A percentile compares a stretch with the other conserved stretches of the same genome.
These are phyloP conservation scores for Euschistus heros DNA, from an alignment of 1,140 invertebrate species.

Conservation along the genomic window DNA sequence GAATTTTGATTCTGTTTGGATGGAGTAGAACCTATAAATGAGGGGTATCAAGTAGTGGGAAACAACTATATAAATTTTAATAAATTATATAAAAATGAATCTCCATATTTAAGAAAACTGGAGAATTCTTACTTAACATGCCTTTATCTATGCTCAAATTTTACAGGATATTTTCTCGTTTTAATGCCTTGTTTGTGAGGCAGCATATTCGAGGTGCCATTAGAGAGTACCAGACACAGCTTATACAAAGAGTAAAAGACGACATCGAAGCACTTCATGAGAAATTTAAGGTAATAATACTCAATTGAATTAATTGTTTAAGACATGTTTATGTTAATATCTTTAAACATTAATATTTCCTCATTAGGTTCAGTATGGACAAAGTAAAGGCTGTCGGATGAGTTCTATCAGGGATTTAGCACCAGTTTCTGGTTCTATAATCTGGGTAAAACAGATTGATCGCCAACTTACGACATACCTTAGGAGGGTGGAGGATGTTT, in stretches of 20 bases:
- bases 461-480: conserved; percentile 94
- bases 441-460: conserved; percentile 98
- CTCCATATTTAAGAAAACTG: no score
- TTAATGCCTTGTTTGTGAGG: conserved; percentile 96
- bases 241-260: conserved; percentile 97
- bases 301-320: neutral
- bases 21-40: neutral
- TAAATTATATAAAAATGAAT: no score
- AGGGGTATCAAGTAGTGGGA: neutral
- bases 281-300: conserved; percentile 77
- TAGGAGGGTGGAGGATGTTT: conserved; percentile 91
- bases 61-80: no score
- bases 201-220: conserved; percentile 98
- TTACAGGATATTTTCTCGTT: conserved; percentile 83
- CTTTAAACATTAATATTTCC: neutral
- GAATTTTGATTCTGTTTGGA: no score
- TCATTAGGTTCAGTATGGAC: conserved; percentile 32
- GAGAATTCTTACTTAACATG: no score
- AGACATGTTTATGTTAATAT: neutral
- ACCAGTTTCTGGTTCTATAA: conserved; percentile 92
- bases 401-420: conserved; percentile 87
- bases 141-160: conserved; percentile 99
- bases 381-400: conserved; percentile 79
- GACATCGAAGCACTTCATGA: conserved; percentile 97
- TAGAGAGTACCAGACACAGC: conserved; percentile 95